Base-by-base conservation (phyloP, 2,797 vertebrate genomes). In the Sebastolobus alascanus region DNA sequence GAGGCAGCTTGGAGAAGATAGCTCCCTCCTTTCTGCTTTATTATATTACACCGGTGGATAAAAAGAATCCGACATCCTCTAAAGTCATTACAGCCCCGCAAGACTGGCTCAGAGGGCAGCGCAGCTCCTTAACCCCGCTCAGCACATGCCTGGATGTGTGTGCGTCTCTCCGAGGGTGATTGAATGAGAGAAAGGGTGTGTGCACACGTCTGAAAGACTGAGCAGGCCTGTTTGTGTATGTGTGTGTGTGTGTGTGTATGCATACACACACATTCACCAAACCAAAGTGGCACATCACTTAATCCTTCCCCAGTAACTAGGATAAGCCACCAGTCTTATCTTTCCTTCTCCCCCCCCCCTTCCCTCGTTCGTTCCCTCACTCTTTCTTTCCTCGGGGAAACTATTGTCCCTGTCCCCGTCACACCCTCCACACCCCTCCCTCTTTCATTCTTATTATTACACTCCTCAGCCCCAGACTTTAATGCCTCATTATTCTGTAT, bases 251-350 rank as follows among this genome's bases (percentile, higher is more conserved):
- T n/a, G n/a, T n/a, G n/a, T 18, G 14, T n/a, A n/a, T 52, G 50
- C 43, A 50, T 50, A 14, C 58, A 38, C 81, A 74, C 59, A 46
- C 60, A 69, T 76, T 83, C 68, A 76, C 82, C 78, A 66, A 91
- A 87, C 87, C 82, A 90, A 84, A 85, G 80, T 82, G 75, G 84
- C 74, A 69, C 83, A 85, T 88, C 82, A 79, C 88, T 92, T 94
- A 94, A 95, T 95, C 93, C 93, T 87, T 82, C 84, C 84, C 80
- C 77, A 90, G 92, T 92, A 89, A 90, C 92, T 79, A 75, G 93
- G 89, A 95, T 95, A 93, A 94, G 81, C 89, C 84, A 89, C 78
- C 80, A 80, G 88, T 84, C 88, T 93, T 92, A 94, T 93, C 93
- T 89, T 58, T 61, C 70, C 77, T 75, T 65, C 73, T 63, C 81